Evolutionary conservation across 2,113 vertebrate genomes (phyloP).

Genomic region (Lates calcarifer): DNA sequence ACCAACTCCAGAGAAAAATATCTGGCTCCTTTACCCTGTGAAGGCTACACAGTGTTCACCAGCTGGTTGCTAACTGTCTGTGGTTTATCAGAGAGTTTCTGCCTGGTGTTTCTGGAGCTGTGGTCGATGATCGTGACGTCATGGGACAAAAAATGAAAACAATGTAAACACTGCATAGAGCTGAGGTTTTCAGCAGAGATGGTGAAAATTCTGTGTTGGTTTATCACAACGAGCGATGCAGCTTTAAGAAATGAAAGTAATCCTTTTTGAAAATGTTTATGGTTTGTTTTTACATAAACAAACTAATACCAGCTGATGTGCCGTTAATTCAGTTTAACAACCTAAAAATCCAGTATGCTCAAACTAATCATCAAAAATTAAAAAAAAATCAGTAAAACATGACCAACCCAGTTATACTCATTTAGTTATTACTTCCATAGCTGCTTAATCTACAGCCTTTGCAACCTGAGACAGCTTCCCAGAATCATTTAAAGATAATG

Average conservation of each 20-base stretch:
- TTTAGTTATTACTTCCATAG: not conserved
- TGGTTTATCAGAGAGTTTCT: not conserved
- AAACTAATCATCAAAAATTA: too few species aligned
- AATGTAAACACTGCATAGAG: not conserved
- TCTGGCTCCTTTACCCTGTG: not conserved
- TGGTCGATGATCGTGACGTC: too few species aligned
- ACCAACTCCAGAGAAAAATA: not conserved
- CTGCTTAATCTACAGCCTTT: not conserved
- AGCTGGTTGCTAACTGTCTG: not conserved
- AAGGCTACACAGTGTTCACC: not conserved
- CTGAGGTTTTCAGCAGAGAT: not conserved
- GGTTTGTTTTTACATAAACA: too few species aligned
- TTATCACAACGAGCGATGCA: not conserved
- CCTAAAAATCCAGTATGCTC: not conserved
- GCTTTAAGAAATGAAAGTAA: not conserved
- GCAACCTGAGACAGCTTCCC: not conserved
- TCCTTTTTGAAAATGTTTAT: not conserved
- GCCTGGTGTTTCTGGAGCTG: not conserved
- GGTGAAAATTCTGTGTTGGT: not conserved
- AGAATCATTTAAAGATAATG: not conserved
- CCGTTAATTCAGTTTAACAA: not conserved
- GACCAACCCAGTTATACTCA: not conserved
- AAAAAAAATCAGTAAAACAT: too few species aligned
- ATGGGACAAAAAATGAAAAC: not conserved
- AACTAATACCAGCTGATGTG: not conserved